Evolutionary conservation across 2,113 vertebrate species (phyloP).

Genomic region (Ramphastos sulfuratus): DNA sequence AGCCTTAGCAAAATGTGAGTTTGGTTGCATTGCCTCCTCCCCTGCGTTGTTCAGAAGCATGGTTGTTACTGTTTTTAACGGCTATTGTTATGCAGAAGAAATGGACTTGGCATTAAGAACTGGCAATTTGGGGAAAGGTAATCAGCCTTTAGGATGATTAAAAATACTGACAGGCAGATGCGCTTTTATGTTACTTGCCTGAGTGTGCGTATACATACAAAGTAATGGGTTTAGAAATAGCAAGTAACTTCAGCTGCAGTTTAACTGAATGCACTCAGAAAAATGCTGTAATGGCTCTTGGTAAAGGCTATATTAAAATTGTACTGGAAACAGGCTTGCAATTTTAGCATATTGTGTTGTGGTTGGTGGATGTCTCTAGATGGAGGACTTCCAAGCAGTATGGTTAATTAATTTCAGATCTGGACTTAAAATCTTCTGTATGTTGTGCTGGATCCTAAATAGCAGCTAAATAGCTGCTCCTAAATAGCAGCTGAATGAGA

Average conservation of each 20-base stretch:
- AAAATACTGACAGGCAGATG: background rate
- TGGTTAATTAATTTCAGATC: background rate
- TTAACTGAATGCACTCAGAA: background rate
- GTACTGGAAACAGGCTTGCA: background rate
- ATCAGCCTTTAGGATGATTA: background rate
- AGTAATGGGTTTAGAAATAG: background rate
- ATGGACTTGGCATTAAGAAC: background rate
- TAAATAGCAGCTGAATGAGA: background rate
- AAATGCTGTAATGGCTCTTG: background rate
- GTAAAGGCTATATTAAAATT: background rate
- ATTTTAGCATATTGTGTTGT: background rate
- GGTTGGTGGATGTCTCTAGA: constrained; percentile 10
- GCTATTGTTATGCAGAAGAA: background rate
- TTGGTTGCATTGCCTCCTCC: background rate
- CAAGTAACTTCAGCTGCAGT: background rate
- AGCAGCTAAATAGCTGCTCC: background rate
- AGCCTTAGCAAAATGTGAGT: background rate
- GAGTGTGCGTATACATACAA: background rate
- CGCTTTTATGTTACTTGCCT: background rate
- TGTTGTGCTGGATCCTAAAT: background rate
- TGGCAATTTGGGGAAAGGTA: background rate
- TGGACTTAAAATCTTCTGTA: background rate
- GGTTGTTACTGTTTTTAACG: background rate
- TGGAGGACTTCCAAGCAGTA: background rate
- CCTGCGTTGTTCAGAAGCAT: background rate